A percentile compares a stretch with the other conserved stretches of the same genome.
Evolutionary conservation across 2,113 vertebrate genomes (phyloP).

Genomic region (Eulemur macaco): DNA sequence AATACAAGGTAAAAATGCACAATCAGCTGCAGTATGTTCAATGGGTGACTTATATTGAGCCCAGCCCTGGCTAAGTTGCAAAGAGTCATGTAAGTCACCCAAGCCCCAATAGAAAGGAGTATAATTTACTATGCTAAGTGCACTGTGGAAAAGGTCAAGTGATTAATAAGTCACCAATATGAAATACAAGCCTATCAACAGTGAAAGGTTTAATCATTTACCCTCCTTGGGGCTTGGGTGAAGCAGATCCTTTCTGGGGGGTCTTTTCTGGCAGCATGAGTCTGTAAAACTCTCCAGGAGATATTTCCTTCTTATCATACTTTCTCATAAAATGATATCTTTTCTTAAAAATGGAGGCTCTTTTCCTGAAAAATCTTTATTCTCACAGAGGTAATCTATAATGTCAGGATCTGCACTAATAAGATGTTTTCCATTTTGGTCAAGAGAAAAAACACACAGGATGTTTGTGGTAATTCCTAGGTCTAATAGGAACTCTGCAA

Average conservation of each 20-base stretch:
- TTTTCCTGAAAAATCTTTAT: conserved; percentile 49
- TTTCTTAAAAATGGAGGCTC: neutral
- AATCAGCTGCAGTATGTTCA: conserved; percentile 27
- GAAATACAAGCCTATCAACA: conserved; percentile 59
- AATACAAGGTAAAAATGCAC: neutral
- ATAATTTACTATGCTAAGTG: conserved; percentile 71
- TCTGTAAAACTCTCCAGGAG: conserved; percentile 13
- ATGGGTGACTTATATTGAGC: conserved; percentile 35
- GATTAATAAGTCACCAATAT: conserved; percentile 74
- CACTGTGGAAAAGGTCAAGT: conserved; percentile 73
- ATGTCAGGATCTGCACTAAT: conserved; percentile 35
- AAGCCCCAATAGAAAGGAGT: conserved; percentile 52
- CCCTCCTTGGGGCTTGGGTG: neutral
- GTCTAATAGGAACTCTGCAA: conserved; percentile 28
- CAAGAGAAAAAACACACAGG: conserved; percentile 27
- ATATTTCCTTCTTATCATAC: neutral
- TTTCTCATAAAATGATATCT: conserved; percentile 28
- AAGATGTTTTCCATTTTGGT: conserved; percentile 47
- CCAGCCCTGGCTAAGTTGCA: conserved; percentile 8
- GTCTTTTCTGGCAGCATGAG: conserved; percentile 21
- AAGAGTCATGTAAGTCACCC: conserved; percentile 52
- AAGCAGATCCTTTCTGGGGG: neutral
- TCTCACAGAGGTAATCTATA: conserved; percentile 46
- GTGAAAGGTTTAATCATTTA: conserved; percentile 63
- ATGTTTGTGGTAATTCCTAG: conserved; percentile 36